Base-by-base conservation (phyloP, 2,888 invertebrate genomes). In the Tenthredo distinguenda region DNA sequence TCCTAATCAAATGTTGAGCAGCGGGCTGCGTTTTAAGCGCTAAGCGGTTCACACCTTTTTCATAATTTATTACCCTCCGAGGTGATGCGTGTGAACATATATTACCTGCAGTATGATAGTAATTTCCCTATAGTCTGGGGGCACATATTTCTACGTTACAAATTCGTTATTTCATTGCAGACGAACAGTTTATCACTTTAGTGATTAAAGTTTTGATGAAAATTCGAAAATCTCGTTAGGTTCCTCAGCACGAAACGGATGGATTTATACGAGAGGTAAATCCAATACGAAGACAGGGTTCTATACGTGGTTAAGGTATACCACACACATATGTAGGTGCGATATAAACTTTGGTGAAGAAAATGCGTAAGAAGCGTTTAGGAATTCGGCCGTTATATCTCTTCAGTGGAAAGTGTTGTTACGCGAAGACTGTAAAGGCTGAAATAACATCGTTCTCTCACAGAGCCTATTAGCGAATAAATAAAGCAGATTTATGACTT, bases 381-480 rank as follows among this genome's bases (percentile, higher is more conserved):
- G 81, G 81, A 81, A 81, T 81, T 62, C 40, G 37, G 81, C 21
- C 55, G 47, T 81, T 81, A 62, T 81, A 81, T 26, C 43, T 77
- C 77, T 62, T 62, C 58, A 37, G 81, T 40, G 81, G 26, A 81
- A 62, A 81, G 37, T 81, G 81, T 81, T 81, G 62, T 62, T 81
- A 37, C 40, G 21, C 62, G 58, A 58, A 40, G 31, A 40, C 37
- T 62, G 34, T 81, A 58, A 62, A 50, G 68, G 47, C 43, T 65
- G 65, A 31, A 83, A 71, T 71, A 83, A 68, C 83, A 62, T 83
- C 83, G 83, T 65, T 83, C 81, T 47, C 68, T 83, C 83, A n/a
- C 81, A 83, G 43, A 83, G 68, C 83, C 83, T 83, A 83, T 83
- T 83, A 83, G 83, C 83, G 83, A 83, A 83, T 83, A 83, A 83